Percentiles rank a stretch among this genome's conserved stretches.
phyloP scores from a whole-genome alignment of 2,888 invertebrate genomes.

The Molorchus minor region DNA sequence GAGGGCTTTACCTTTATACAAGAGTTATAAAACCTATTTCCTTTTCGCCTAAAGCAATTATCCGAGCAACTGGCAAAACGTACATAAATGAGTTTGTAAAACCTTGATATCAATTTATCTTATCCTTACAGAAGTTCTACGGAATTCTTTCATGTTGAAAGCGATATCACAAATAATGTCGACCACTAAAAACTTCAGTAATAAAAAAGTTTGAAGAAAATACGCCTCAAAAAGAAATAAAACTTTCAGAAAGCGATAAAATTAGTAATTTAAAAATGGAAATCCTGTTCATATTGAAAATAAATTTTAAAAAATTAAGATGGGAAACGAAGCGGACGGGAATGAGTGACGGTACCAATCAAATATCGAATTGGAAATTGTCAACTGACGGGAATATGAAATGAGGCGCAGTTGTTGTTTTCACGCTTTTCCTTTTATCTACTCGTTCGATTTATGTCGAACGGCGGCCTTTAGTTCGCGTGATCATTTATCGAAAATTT shows the following conservation, averaged over 20 bases:
- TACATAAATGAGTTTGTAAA: no score
- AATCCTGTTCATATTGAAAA: not conserved
- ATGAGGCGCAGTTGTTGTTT: constrained; percentile 37
- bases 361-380: constrained; percentile 41
- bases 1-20: no score
- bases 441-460: constrained; percentile 20
- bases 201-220: not conserved
- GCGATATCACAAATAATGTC: no score
- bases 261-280: not conserved
- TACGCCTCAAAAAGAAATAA: not conserved
- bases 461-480: constrained; percentile 13
- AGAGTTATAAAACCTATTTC: no score
- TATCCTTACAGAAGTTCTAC: no score
- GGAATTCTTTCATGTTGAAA: no score
- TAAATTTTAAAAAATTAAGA: constrained; percentile 3
- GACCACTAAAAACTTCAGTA: not conserved
- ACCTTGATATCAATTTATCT: no score
- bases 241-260: constrained; percentile 8
- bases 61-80: no score
- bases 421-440: constrained; percentile 24
- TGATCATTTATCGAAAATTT: not conserved
- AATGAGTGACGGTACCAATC: constrained; percentile 39
- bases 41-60: no score
- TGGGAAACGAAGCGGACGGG: constrained; percentile 1
- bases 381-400: constrained; percentile 36